Evolutionary conservation across 2,113 vertebrate genomes (phyloP), one percentile per base, ranked within the genome.

Genomic region (Canis aureus): DNA sequence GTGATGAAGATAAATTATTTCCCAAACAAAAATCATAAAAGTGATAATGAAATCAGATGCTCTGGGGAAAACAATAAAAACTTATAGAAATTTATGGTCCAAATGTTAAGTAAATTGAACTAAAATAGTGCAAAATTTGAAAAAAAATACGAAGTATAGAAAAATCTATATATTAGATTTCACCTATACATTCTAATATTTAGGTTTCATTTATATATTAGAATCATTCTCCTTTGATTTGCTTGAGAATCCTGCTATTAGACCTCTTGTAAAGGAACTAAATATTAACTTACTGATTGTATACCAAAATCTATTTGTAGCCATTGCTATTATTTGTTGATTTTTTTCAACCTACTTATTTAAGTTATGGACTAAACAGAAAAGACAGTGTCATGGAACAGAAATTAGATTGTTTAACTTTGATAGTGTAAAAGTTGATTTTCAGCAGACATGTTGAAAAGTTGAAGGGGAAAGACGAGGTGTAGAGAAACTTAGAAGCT

Each of bases 291-390:
- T 9, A 73, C 10, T 27, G 2, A 71, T 12, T 64, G 49, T 16
- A 43, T 7, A 60, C 29, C 78, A 78, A 60, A 67, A 53, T 76
- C 49, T 82, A 66, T 76, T 35, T 81, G 32, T 20, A 38, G 29
- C 69, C 16, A 10, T 57, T 85, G 79, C 43, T 43, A 60, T 90
- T 73, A 71, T 60, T 92, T 57, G 16, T 38, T 66, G 32, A n/a
- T 88, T 96, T 88, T 96, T 88, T 78, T 82, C 19, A 91, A 43
- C 13, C 43, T 76, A 64, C 1, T 73, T n/a, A 60, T 57, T 87
- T 91, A 55, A 86, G 11, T 62, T 91, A 43, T 81, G 43, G 8
- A 73, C 5, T 20, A 55, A 57, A 74, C 51, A 59, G 3, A 49
- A 29, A 66, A 62, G 8, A 91, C 8, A 74, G 17, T 59, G 22